A percentile compares a stretch with the other conserved stretches of the same genome.
phyloP scores from a whole-genome alignment of 1,140 invertebrate genomes.

The Drosophila lacertosa region DNA sequence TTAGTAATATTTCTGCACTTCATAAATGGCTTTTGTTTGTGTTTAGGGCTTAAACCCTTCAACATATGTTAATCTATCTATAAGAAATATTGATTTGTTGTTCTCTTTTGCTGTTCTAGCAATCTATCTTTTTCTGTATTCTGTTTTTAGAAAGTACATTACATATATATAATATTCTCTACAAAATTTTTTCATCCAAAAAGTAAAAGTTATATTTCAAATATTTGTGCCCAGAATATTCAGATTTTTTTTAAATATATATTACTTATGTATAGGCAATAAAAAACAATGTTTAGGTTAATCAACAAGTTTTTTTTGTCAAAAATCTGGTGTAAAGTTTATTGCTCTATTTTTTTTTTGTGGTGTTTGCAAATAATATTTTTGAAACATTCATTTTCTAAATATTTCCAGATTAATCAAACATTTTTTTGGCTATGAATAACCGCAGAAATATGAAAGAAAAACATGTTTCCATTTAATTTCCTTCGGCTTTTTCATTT shows the following conservation, averaged over 20 bases:
- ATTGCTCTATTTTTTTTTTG: conserved; percentile 11
- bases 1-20: too few species aligned
- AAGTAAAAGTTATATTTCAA: not conserved
- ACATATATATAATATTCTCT: too few species aligned
- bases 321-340: conserved; percentile 6
- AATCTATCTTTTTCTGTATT: too few species aligned
- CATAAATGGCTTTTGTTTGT: too few species aligned
- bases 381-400: not conserved
- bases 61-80: not conserved
- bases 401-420: conserved; percentile 52
- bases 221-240: not conserved
- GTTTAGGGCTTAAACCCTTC: too few species aligned
- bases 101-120: too few species aligned
- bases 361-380: not conserved
- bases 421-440: conserved; percentile 50
- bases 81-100: too few species aligned
- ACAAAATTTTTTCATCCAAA: too few species aligned
- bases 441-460: conserved; percentile 66
- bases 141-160: too few species aligned
- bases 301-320: not conserved
- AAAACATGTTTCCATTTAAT: conserved; percentile 47
- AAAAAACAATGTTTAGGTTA: too few species aligned
- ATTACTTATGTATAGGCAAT: not conserved
- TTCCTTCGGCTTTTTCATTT: not conserved
- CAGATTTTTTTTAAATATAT: not conserved